phyloP scores from a whole-genome alignment of 2,113 vertebrate genomes.

The Erythrocercus mccallii region DNA sequence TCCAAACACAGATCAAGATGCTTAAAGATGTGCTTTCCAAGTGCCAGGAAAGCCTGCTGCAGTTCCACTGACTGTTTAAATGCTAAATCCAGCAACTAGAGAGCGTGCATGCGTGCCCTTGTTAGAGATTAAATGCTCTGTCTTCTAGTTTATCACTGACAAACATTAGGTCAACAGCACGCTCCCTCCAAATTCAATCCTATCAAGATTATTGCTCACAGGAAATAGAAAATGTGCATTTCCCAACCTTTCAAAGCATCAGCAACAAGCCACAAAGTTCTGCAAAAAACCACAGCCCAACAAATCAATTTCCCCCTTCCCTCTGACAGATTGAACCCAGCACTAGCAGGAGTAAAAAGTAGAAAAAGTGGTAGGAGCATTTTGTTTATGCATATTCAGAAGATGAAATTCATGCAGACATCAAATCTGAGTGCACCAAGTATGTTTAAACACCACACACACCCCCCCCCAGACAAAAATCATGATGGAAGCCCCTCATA shows the following conservation, averaged over 20 bases:
- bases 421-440: not conserved
- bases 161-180: not conserved
- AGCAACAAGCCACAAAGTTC: not conserved
- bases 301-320: not conserved
- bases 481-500: not conserved
- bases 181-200: not conserved
- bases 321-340: not conserved
- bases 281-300: not conserved
- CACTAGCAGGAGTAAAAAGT: not conserved
- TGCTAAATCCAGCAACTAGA: not conserved
- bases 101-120: not conserved
- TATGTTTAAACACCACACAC: not conserved
- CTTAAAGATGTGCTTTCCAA: not conserved
- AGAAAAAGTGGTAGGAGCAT: not conserved
- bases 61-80: not conserved
- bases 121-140: not conserved
- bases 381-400: not conserved
- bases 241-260: not conserved
- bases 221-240: not conserved
- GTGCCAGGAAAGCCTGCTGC: not conserved
- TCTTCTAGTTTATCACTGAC: not conserved
- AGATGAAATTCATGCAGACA: not conserved
- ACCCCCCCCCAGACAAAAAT: not conserved
- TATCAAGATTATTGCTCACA: not conserved
- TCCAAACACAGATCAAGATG: conserved; percentile 12